phyloP scores from a whole-genome alignment of 2,888 invertebrate species.

The Anthophora plumipes region DNA sequence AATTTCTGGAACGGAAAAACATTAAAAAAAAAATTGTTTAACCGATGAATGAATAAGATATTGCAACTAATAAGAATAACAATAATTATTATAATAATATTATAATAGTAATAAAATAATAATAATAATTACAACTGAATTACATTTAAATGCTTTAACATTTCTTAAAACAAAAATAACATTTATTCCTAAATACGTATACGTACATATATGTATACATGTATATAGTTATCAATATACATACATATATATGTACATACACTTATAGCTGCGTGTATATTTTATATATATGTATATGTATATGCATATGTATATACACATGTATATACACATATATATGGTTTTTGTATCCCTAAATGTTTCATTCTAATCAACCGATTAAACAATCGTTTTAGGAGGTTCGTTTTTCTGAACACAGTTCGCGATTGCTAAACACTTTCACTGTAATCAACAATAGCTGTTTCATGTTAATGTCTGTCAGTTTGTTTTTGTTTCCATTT shows the following conservation, averaged over 20 bases:
- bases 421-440: conserved; percentile 60
- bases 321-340: conserved; percentile 29
- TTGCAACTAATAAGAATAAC: conserved; percentile 36
- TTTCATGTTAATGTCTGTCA: conserved; percentile 13
- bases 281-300: not conserved
- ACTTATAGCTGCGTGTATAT: conserved; percentile 21
- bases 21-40: not conserved
- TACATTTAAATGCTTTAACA: conserved; percentile 73
- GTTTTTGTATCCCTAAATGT: conserved; percentile 37
- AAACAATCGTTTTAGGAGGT: conserved; percentile 51
- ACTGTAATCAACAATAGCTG: conserved; percentile 53
- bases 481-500: conserved; percentile 14
- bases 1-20: not conserved
- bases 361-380: conserved; percentile 45
- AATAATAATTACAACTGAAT: conserved; percentile 69
- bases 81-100: conserved; percentile 55
- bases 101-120: conserved; percentile 54
- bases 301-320: conserved; percentile 23
- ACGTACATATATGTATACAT: conserved; percentile 50
- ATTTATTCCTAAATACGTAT: conserved; percentile 64
- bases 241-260: conserved; percentile 29
- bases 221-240: conserved; percentile 33
- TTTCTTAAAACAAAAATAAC: conserved; percentile 70
- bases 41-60: conserved; percentile 14
- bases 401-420: conserved; percentile 58